Evolutionary conservation across 2,113 vertebrate species (phyloP), one percentile per base, ranked within the genome.

Genomic region (Psilopsiagon aymara): DNA sequence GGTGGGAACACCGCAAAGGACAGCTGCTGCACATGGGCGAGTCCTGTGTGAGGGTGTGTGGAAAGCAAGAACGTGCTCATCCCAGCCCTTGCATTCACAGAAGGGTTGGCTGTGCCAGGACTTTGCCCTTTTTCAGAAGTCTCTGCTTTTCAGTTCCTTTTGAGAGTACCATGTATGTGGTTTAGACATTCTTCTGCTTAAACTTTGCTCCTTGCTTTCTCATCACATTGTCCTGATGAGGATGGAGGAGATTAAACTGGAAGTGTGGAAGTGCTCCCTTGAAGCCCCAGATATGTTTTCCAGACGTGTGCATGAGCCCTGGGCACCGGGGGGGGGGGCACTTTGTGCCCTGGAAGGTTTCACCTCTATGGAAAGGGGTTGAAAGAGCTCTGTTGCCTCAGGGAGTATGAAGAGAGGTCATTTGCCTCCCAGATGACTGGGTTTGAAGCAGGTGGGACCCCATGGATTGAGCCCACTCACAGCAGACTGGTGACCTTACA

Each of bases 401-500:
- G n/a, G 17, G 16, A 67, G 37, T 12, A 3, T 29, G 82, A 81
- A 55, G 27, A 60, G 10, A 77, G 49, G 41, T 17, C 10, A 3
- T 89, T 93, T 92, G 52, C 62, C 52, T 90, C 47, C 35, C 67
- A 84, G 76, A 81, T 59, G 13, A 13, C 70, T 92, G 57, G 23
- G 20, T 96, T 85, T 59, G 73, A 91, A 92, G 62, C 86, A 94
- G 73, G 80, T 92, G 94, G 92, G 86, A 91, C 70, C 67, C 77
- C 57, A 59, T n/a, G 46, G 66, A 87, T 94, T 82, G 52, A 89
- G 83, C 92, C 83, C 94, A 94, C 92, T 96, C 88, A 92, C 86
- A 97, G 84, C 88, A 96, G 88, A 71, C 86, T 96, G 86, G 62
- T 96, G 96, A 94, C 95, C 94, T 92, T 94, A 94, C 76, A 71